Evolutionary conservation across 2,113 vertebrate genomes (phyloP).

Genomic region (Actenoides lindsayi): DNA sequence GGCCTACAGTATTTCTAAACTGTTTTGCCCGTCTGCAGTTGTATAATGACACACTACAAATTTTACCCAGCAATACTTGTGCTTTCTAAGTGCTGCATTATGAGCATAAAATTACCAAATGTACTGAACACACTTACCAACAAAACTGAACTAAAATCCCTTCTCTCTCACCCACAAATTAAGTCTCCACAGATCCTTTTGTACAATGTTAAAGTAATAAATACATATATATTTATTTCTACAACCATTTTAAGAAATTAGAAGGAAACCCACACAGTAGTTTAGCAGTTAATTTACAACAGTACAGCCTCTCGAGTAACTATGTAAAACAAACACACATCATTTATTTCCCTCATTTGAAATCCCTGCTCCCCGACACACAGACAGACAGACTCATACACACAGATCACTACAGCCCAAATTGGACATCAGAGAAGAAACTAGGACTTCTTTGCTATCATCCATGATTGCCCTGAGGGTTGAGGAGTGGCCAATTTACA

Average conservation of each 20-base stretch:
- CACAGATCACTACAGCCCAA: conserved; percentile 46
- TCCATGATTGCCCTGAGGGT: conserved; percentile 32
- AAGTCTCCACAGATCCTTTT: conserved; percentile 63
- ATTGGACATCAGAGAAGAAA: conserved; percentile 53
- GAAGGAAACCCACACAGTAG: conserved; percentile 49
- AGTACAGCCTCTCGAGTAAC: conserved; percentile 39
- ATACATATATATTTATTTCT: conserved; percentile 55
- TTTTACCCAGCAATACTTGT: conserved; percentile 63
- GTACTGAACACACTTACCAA: conserved; percentile 56
- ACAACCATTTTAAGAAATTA: conserved; percentile 63
- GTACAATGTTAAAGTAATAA: conserved; percentile 42
- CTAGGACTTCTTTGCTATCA: conserved; percentile 61
- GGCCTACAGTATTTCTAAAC: conserved; percentile 62
- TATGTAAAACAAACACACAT: conserved; percentile 66
- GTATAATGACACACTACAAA: conserved; percentile 62
- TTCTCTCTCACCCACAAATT: conserved; percentile 58
- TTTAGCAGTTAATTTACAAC: conserved; percentile 68
- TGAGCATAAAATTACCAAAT: conserved; percentile 50
- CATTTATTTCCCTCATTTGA: conserved; percentile 66
- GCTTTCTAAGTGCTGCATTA: conserved; percentile 68
- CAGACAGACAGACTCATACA: conserved; percentile 54
- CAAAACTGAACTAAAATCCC: conserved; percentile 42
- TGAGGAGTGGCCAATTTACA: conserved; percentile 57
- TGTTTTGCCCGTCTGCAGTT: conserved; percentile 53
- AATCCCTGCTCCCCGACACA: conserved; percentile 55